These are phyloP conservation scores for Brenthis ino DNA, from an alignment of 2,888 invertebrate genomes.

Conservation along the genomic window DNA sequence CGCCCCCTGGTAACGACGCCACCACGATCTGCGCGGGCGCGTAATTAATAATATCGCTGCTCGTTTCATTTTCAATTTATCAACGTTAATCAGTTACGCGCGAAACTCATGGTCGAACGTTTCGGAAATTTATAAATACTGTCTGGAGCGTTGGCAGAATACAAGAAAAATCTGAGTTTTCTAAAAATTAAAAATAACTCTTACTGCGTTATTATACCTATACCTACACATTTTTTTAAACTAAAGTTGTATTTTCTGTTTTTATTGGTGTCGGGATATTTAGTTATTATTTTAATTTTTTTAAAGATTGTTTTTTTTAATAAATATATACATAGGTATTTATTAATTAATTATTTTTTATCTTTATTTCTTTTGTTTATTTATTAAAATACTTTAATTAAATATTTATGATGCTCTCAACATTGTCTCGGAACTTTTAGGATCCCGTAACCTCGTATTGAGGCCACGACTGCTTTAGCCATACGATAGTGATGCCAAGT, in stretches of 20 bases:
- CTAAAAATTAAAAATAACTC: not conserved
- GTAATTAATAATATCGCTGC: slow-evolving; percentile 34
- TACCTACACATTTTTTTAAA: no score
- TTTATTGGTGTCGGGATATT: no score
- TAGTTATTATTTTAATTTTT: no score
- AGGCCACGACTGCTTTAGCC: slow-evolving; percentile 1
- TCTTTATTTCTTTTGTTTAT: no score
- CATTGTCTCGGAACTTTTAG: slow-evolving; percentile 53
- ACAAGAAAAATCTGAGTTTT: slow-evolving; percentile 9
- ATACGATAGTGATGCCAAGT: slow-evolving; percentile 6
- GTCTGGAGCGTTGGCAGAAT: slow-evolving; percentile 5
- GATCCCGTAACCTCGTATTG: not conserved
- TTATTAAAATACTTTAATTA: slow-evolving; percentile 40
- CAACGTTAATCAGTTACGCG: slow-evolving; percentile 28
- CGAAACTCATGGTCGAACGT: slow-evolving; percentile 27
- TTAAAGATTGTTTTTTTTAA: no score
- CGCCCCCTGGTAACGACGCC: slow-evolving; percentile 31
- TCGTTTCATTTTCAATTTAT: slow-evolving; percentile 37
- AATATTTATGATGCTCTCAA: slow-evolving; percentile 44
- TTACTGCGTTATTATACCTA: not conserved
- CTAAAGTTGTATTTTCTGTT: no score
- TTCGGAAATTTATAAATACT: slow-evolving; percentile 20
- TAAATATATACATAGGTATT: no score
- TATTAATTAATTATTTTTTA: no score
- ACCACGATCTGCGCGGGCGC: slow-evolving; percentile 30